Conservation (phyloP, 2,113 vertebrate species). For the Ammodytes dubius region DNA sequence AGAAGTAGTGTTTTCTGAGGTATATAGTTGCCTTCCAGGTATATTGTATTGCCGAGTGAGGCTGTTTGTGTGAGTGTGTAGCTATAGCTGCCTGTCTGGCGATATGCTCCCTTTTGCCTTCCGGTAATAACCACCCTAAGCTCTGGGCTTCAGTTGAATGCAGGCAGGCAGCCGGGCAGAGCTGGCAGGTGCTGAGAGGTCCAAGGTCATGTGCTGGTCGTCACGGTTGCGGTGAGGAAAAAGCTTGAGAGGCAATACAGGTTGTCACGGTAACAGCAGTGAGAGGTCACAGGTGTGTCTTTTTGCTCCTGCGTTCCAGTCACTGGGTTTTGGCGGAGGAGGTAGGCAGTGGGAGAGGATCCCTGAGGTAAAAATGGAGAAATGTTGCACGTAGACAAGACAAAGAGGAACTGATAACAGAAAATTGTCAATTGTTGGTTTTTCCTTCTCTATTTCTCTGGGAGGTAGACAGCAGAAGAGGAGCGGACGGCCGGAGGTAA, state of each 20-base stretch:
- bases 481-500: slow-evolving; percentile 37
- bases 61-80: slow-evolving; percentile 8
- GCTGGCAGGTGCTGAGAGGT: slow-evolving; percentile 51
- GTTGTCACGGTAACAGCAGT: slow-evolving; percentile 65
- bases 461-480: slow-evolving; percentile 64
- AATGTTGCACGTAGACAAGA: slow-evolving; percentile 38
- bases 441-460: slow-evolving; percentile 37
- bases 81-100: slow-evolving; percentile 6
- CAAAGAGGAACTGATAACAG: slow-evolving; percentile 21
- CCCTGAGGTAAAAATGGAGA: slow-evolving; percentile 77
- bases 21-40: slow-evolving; percentile 50
- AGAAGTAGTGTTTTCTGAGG: slow-evolving; percentile 55
- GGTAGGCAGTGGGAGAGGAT: slow-evolving; percentile 68
- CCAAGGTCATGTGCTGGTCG: slow-evolving; percentile 58
- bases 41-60: slow-evolving; percentile 1
- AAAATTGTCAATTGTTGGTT: slow-evolving; percentile 12
- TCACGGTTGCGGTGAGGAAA: slow-evolving; percentile 53
- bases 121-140: background rate
- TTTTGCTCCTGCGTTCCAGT: slow-evolving; percentile 30
- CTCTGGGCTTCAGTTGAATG: slow-evolving; percentile 13
- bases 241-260: slow-evolving; percentile 66
- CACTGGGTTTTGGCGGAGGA: slow-evolving; percentile 57
- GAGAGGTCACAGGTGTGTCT: slow-evolving; percentile 57
- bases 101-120: background rate
- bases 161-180: slow-evolving; percentile 25